Evolutionary conservation across 2,113 vertebrate genomes (phyloP), one percentile per base, ranked within the genome.

Genomic region (Mixornis gularis): DNA sequence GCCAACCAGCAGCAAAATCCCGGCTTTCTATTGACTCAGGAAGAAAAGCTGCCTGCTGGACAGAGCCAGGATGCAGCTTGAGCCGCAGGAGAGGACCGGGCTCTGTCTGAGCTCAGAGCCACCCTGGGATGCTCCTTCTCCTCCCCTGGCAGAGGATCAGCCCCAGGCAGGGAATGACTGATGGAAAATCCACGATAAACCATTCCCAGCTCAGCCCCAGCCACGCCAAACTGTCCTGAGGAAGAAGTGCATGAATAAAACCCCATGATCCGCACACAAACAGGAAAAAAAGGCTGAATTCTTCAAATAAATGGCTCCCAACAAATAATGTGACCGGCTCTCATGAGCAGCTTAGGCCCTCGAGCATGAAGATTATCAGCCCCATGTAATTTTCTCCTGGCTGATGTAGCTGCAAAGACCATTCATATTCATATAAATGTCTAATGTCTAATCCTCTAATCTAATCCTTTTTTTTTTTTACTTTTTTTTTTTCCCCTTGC

Each of bases 351-450:
- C 91, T 96, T 96, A 96, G 15, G 92, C 91, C 87, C 84, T 91
- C 65, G 83, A 94, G 95, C 94, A 96, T 94, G 92, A 95, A 93
- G 91, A 96, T 96, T 96, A 96, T 96, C 96, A 94, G 81, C 78
- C 60, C 78, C 78, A 65, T 93, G 94, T 92, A 85, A 95, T 96
- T 95, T 96, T 93, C 95, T 96, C 66, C 89, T 85, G 87, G 91
- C 84, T 93, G 91, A 87, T 92, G 81, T 90, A 95, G 91, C 92
- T 82, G 92, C 95, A 92, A 82, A 91, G 91, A 94, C 89, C 87
- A 95, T 96, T 96, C 94, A 93, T 95, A 96, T 94, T 94, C 95
- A 93, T 92, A 96, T 69, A 93, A 93, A 95, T 41, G 86, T 95
- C 90, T 87, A 92, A 96, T 79, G 94, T 95, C 92, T 92, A 92